Evolutionary conservation across 2,113 vertebrate genomes (phyloP), one percentile per base, ranked within the genome.

Genomic region (Fregetta grallaria): DNA sequence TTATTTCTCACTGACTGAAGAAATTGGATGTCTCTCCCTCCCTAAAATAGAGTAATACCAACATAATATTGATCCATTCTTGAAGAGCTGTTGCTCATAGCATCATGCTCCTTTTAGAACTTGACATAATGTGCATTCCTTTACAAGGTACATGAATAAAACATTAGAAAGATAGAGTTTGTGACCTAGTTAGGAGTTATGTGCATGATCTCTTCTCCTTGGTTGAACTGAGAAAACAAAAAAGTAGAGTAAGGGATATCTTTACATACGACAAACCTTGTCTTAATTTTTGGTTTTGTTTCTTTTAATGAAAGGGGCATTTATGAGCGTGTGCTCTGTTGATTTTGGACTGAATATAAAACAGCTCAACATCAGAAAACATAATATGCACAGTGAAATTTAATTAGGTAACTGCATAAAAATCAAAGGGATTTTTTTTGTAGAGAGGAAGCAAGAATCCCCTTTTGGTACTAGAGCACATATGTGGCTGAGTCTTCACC

Each of bases 111-210:
- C n/a, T 77, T 66, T 65, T 74, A 65, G 47, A 91, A 47, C 26
- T 68, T 84, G 61, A 66, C 52, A 49, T 89, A 50, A 71, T 56
- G 21, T 76, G 34, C 67, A 73, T 92, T 15, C 2, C 6, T 83
- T 93, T 93, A 66, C 36, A 83, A 86, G 25, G 21, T 53, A 2
- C 27, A 76, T 81, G 80, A 92, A 91, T 92, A 91, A 96, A 96
- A 81, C 55, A 94, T 68, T n/a, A 81, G 68, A 81, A 81, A 61
- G 65, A 42, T 75, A 47, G 56, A 77, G 70, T 65, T 75, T 85
- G 65, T 91, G 93, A 78, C 84, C 80, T 85, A 92, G 65, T 92
- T 96, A 85, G 49, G 83, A 96, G 47, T 86, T 82, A 44, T 7
- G 26, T 84, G 18, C 27, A 52, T 71, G 75, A 78, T 84, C 45